Evolutionary conservation across 2,888 invertebrate genomes (phyloP).

Genomic region (Stenurella melanura): DNA sequence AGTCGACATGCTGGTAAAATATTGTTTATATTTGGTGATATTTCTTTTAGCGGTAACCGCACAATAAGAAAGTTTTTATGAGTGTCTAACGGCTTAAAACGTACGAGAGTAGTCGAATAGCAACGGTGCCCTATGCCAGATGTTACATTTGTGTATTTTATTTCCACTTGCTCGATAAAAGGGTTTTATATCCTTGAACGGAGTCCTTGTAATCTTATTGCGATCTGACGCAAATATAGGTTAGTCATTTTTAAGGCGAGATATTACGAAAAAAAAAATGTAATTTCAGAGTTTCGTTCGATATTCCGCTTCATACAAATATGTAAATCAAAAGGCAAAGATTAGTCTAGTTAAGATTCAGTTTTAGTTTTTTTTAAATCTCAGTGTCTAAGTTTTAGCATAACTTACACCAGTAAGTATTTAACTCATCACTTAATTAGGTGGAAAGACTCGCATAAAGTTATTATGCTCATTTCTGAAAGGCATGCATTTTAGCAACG

Average conservation of each 20-base stretch:
- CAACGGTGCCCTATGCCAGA: conserved; percentile 54
- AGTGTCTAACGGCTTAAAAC: conserved; percentile 57
- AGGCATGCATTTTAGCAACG: too few relatives aligned
- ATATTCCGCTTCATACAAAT: too few relatives aligned
- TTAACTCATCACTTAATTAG: too few relatives aligned
- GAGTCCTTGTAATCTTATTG: conserved; percentile 60
- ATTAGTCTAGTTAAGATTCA: too few relatives aligned
- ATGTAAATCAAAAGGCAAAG: too few relatives aligned
- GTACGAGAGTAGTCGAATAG: conserved; percentile 50
- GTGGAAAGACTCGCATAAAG: too few relatives aligned
- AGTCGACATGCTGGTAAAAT: conserved; percentile 24
- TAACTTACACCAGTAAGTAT: too few relatives aligned
- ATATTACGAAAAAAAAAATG: not conserved
- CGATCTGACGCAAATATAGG: conserved; percentile 59
- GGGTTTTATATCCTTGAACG: conserved; percentile 59
- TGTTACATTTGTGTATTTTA: conserved; percentile 60
- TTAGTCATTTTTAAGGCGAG: conserved; percentile 51
- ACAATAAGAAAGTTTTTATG: conserved; percentile 56
- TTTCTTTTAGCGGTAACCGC: conserved; percentile 42
- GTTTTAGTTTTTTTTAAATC: too few relatives aligned
- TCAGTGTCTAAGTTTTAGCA: too few relatives aligned
- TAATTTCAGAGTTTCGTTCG: not conserved
- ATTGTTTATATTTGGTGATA: conserved; percentile 42
- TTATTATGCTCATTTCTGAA: too few relatives aligned
- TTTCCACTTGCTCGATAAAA: conserved; percentile 59